These are phyloP conservation scores for Drosophila melanogaster DNA, from an alignment of 1,140 invertebrate genomes.

Conservation along the genomic window DNA sequence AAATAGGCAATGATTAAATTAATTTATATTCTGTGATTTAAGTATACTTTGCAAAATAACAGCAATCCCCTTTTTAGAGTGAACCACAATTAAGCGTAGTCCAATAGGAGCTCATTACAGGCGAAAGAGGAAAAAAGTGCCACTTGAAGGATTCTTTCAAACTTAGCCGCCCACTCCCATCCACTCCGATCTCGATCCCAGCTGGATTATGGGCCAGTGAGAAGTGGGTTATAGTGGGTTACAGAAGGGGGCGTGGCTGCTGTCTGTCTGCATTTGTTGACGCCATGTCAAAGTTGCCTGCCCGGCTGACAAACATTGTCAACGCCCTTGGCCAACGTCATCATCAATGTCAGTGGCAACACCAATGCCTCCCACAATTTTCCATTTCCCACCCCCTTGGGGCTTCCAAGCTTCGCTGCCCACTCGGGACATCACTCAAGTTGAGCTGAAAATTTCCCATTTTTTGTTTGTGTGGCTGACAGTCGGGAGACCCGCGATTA, in stretches of 20 bases:
- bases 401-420: neutral
- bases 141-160: constrained; percentile 46
- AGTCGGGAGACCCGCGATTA: constrained; percentile 50
- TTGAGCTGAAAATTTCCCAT: constrained; percentile 63
- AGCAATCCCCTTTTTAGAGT: neutral
- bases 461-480: constrained; percentile 17
- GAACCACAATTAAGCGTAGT: constrained; percentile 69
- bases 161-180: constrained; percentile 37
- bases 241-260: constrained; percentile 21
- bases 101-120: constrained; percentile 68
- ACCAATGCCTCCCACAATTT: constrained; percentile 1
- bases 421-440: constrained; percentile 60
- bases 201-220: neutral
- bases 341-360: constrained; percentile 72
- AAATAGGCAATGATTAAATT: neutral
- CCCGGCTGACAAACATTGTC: constrained; percentile 75
- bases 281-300: constrained; percentile 52
- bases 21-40: neutral
- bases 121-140: constrained; percentile 17
- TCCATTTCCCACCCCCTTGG: neutral
- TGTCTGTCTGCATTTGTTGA: constrained; percentile 66
- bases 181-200: constrained; percentile 11
- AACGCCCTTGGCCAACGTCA: constrained; percentile 74
- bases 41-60: too few relatives aligned
- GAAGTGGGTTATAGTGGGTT: neutral